These are phyloP conservation scores for Apostichopus leukothele DNA, from an alignment of 53 echinoderm and acorn worm genomes.

Conservation along the genomic window DNA sequence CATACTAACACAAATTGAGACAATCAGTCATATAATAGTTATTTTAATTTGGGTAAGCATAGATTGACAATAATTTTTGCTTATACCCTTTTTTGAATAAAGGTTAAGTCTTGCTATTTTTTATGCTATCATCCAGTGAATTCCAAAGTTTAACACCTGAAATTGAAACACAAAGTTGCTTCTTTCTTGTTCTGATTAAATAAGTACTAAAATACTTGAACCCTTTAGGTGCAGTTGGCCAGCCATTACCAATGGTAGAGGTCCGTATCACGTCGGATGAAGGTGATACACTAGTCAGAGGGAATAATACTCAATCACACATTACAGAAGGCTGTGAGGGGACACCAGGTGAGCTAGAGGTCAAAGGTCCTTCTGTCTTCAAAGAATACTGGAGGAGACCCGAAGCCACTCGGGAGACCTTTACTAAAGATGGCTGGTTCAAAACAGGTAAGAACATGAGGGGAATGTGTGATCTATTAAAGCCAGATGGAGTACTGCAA, in stretches of 20 bases:
- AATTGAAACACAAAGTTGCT: no score
- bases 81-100: no score
- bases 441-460: conserved; percentile 71
- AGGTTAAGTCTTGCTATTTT: no score
- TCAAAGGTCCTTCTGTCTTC: conserved; percentile 85
- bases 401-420: conserved; percentile 68
- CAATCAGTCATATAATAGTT: no score
- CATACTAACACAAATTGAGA: no score
- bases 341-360: conserved; percentile 80
- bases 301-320: conserved; percentile 61
- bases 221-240: conserved; percentile 83
- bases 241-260: conserved; percentile 77
- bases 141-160: no score
- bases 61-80: no score
- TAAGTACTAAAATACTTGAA: neutral
- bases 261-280: conserved; percentile 65
- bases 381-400: conserved; percentile 90
- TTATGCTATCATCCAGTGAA: no score
- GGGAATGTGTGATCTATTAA: neutral
- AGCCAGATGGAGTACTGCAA: neutral
- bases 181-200: no score
- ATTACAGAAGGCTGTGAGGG: conserved; percentile 66
- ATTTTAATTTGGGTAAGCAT: no score
- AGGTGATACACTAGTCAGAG: conserved; percentile 64
- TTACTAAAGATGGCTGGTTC: conserved; percentile 93